Percentiles rank a stretch among this genome's conserved stretches.
Evolutionary conservation across 2,888 invertebrate species (phyloP).

Genomic region (Agrilus mali): DNA sequence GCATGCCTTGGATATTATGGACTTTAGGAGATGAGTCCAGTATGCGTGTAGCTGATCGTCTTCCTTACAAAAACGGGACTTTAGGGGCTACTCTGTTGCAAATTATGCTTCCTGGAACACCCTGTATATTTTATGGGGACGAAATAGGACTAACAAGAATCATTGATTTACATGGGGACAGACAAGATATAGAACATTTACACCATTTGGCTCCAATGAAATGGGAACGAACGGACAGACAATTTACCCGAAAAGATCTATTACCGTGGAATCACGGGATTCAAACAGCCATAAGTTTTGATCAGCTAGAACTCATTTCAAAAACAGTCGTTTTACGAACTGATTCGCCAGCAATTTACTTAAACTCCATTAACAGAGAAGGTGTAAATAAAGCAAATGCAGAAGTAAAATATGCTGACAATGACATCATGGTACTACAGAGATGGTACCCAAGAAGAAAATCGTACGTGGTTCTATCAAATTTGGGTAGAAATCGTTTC

Average conservation of each 20-base stretch:
- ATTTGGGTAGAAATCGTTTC: slow-evolving; percentile 48
- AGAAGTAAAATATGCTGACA: slow-evolving; percentile 49
- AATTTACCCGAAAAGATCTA: slow-evolving; percentile 38
- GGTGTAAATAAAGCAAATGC: slow-evolving; percentile 51
- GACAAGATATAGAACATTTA: slow-evolving; percentile 45
- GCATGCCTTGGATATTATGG: slow-evolving; percentile 72
- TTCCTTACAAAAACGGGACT: slow-evolving; percentile 46
- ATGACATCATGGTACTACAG: slow-evolving; percentile 56
- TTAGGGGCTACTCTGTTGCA: slow-evolving; percentile 60
- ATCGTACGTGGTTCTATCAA: slow-evolving; percentile 62
- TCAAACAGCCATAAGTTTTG: slow-evolving; percentile 37
- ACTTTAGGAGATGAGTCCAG: slow-evolving; percentile 54
- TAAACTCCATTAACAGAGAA: slow-evolving; percentile 56
- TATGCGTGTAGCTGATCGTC: slow-evolving; percentile 44
- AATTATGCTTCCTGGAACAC: slow-evolving; percentile 74
- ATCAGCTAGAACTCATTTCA: slow-evolving; percentile 42
- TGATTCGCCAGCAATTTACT: slow-evolving; percentile 58
- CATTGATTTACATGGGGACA: slow-evolving; percentile 43
- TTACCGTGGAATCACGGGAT: slow-evolving; percentile 53
- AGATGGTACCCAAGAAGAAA: slow-evolving; percentile 68
- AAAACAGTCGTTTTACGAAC: slow-evolving; percentile 47
- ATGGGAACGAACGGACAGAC: slow-evolving; percentile 37
- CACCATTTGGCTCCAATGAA: slow-evolving; percentile 61
- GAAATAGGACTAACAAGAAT: slow-evolving; percentile 63
- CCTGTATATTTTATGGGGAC: slow-evolving; percentile 84